Conservation (phyloP, 2,888 invertebrate species). For the Allygus modestus region DNA sequence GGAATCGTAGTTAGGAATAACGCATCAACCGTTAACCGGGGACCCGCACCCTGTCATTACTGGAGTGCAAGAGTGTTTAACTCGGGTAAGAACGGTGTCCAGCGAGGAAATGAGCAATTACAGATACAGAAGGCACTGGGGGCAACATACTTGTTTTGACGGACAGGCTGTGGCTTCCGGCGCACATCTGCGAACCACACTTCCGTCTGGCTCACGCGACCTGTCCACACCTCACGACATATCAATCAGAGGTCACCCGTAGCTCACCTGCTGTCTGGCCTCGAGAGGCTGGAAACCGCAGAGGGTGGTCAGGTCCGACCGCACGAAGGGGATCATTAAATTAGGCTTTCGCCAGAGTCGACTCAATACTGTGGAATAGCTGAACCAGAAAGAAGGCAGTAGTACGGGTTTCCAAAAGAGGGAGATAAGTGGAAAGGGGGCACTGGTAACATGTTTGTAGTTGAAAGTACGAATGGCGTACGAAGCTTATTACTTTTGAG, state of each 20-base stretch:
- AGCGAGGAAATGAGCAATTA: constrained; percentile 49
- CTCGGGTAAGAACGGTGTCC: neutral
- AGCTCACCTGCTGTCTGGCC: neutral
- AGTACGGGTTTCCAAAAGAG: too few species aligned
- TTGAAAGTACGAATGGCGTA: too few species aligned
- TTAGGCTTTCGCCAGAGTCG: too few species aligned
- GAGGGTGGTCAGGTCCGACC: too few species aligned
- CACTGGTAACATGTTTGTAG: too few species aligned
- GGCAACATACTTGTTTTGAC: constrained; percentile 23
- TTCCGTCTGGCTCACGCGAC: constrained; percentile 26
- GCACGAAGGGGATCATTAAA: too few species aligned
- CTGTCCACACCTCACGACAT: constrained; percentile 56
- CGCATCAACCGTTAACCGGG: constrained; percentile 1
- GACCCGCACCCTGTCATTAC: constrained; percentile 31
- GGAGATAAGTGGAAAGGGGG: too few species aligned
- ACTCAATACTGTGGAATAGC: too few species aligned
- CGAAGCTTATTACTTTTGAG: too few species aligned
- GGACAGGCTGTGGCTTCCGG: constrained; percentile 56
- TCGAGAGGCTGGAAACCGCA: too few species aligned
- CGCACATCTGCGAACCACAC: constrained; percentile 42
- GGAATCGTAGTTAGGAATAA: constrained; percentile 29
- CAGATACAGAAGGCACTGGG: constrained; percentile 27
- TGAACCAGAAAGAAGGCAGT: too few species aligned
- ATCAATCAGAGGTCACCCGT: constrained; percentile 1
- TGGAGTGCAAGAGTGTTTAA: constrained; percentile 43